phyloP scores from a whole-genome alignment of 2,113 vertebrate species.

The Tupaia chinensis region DNA sequence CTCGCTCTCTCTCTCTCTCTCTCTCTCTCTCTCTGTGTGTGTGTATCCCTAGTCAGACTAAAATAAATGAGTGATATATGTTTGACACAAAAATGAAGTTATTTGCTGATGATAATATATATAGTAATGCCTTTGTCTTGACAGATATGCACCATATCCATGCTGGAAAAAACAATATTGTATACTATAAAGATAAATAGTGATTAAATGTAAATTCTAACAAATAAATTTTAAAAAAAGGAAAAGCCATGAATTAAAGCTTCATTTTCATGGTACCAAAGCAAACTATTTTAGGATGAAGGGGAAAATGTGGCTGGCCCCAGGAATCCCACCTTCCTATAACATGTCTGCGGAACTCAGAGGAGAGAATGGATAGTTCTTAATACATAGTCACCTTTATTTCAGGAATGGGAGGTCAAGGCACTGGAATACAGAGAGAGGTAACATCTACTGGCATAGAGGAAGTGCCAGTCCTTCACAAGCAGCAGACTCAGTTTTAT shows the following conservation, averaged over 20 bases:
- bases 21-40: no score
- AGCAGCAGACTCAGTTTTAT: neutral
- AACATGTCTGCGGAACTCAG: neutral
- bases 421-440: rapidly evolving
- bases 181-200: no score
- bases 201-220: no score
- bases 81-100: no score
- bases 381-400: neutral
- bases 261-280: conserved; percentile 41
- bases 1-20: no score
- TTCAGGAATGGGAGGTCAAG: neutral
- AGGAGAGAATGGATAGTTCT: neutral
- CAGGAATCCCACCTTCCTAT: neutral
- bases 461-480: neutral
- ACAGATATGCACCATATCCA: no score
- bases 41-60: no score
- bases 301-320: neutral
- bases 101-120: no score
- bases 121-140: no score
- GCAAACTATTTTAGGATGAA: conserved; percentile 22
- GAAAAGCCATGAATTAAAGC: conserved; percentile 35
- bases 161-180: no score
- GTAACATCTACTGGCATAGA: neutral
- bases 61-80: no score
- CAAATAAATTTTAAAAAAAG: no score